Evolutionary conservation across 1,140 invertebrate species (phyloP), one percentile per base, ranked within the genome.

Genomic region (Theocolax elegans): DNA sequence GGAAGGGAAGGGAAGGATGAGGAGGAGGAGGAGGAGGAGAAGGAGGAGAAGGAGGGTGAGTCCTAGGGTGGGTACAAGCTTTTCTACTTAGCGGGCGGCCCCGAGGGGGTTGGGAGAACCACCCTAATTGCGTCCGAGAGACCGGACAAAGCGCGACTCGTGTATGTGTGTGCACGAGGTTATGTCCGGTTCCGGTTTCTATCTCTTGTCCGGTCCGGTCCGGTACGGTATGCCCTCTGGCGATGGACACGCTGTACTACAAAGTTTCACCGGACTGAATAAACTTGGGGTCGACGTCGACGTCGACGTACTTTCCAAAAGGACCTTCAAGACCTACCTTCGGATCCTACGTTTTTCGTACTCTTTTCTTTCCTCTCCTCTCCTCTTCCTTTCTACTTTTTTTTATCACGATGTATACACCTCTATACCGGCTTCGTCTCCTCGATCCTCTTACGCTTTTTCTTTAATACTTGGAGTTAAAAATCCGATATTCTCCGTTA

Each of bases 111-210:
- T 72, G 77, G 75, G 77, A 81, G 79, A 81, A 81, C 82, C 83
- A 83, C 82, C 84, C 84, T 86, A 86, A 86, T 86, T 86, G 83
- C 84, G 83, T 85, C 83, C 84, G 81, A 85, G 83, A 83, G 84
- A 86, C 75, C 74, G 83, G 84, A 86, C 83, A 84, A 86, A 85
- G 83, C 83, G 81, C 72, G 77, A 82, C 75, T 74, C 80, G 80
- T 85, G 83, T 86, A 82, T 83, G 77, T 83, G 40, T 25, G 68
- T 48, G 19, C 4, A 10, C 10, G 72, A 68, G 76, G 82, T 83
- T 73, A 78, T 81, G 81, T 83, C 80, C 83, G 78, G 75, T 78
- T 78, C 75, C 80, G 73, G 79, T 77, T 79, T 76, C 77, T 80
- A 76, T 77, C 80, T 82, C 82, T 81, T 78, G 77, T 83, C 76